Evolutionary conservation across 2,797 vertebrate species (phyloP).

Genomic region (Pseudotriccus pelzelni): DNA sequence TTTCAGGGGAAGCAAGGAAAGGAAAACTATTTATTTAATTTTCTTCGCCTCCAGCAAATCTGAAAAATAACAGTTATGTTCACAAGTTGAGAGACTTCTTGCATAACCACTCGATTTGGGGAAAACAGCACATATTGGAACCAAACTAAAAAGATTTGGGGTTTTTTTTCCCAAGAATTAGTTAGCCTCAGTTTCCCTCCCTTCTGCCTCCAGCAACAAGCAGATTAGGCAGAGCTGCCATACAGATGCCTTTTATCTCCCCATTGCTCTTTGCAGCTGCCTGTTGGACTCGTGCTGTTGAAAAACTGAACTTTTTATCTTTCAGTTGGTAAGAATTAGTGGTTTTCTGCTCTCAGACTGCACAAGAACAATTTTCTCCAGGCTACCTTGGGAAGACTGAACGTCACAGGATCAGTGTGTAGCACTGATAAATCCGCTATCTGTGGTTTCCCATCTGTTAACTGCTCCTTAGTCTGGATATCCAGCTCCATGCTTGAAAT

Average conservation of each 20-base stretch:
- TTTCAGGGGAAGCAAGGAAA: neutral
- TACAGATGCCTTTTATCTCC: neutral
- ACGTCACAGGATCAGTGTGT: neutral
- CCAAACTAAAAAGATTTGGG: neutral
- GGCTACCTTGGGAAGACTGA: neutral
- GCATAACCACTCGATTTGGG: neutral
- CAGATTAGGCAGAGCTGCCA: neutral
- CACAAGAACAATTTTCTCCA: neutral
- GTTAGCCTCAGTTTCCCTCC: neutral
- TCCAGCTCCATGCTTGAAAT: neutral
- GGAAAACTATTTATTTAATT: neutral
- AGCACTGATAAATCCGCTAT: slow-evolving; percentile 41
- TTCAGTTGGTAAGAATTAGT: neutral
- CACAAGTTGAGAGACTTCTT: neutral
- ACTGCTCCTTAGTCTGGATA: neutral
- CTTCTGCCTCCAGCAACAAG: neutral
- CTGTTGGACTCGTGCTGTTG: neutral
- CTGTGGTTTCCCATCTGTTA: slow-evolving; percentile 40
- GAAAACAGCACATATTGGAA: neutral
- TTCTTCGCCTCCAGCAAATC: neutral
- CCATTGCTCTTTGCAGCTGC: neutral
- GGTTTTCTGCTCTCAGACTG: neutral
- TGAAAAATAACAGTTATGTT: neutral
- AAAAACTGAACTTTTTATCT: slow-evolving; percentile 44
- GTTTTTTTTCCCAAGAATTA: neutral